phyloP scores from a whole-genome alignment of 2,797 vertebrate species.

The Eulemur rubriventer region DNA sequence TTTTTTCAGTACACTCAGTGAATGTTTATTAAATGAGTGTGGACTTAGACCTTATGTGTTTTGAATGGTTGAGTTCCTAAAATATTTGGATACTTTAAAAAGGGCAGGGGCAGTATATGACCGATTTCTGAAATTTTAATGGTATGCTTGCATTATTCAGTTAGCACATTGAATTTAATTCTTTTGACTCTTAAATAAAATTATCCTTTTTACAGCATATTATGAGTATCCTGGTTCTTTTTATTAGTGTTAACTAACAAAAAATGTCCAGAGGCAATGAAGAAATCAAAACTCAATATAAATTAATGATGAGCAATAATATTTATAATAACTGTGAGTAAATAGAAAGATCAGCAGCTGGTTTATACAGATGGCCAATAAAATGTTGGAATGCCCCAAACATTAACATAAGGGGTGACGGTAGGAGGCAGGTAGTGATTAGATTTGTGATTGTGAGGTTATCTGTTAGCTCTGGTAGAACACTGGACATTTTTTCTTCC shows the following conservation, averaged over 20 bases:
- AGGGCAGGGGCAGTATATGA: background rate
- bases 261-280: background rate
- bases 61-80: background rate
- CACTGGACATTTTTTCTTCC: background rate
- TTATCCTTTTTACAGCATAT: background rate
- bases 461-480: background rate
- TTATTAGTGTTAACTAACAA: constrained; percentile 43
- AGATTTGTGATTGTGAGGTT: background rate
- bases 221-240: background rate
- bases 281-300: constrained; percentile 45
- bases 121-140: background rate
- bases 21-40: background rate
- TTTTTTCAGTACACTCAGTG: background rate
- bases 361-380: constrained; percentile 38
- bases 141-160: background rate
- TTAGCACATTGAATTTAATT: background rate
- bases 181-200: constrained; percentile 37
- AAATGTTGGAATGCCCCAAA: constrained; percentile 17
- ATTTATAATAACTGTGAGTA: constrained; percentile 31
- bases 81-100: background rate
- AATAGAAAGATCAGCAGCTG: constrained; percentile 45
- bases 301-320: constrained; percentile 47
- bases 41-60: background rate
- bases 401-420: background rate
- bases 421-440: constrained; percentile 24